Percentiles rank a stretch among this genome's conserved stretches.
Evolutionary conservation across 2,113 vertebrate genomes (phyloP).

Genomic region (Corythaixoides concolor): DNA sequence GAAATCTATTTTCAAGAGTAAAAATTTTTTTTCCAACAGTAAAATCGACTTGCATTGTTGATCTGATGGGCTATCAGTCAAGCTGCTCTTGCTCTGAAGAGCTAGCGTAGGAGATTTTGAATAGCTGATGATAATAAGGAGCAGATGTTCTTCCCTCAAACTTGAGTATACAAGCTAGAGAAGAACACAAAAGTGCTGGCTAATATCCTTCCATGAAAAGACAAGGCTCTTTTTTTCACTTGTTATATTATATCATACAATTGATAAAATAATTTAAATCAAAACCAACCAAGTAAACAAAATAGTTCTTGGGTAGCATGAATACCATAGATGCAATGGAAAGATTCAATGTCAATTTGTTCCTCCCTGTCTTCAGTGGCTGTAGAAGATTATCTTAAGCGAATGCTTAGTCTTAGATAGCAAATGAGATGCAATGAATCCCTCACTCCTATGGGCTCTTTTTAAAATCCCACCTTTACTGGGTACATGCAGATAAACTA

Average conservation of each 20-base stretch:
- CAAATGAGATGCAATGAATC: background rate
- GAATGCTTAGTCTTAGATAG: background rate
- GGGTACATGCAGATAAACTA: background rate
- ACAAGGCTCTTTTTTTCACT: background rate
- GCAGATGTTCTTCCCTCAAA: background rate
- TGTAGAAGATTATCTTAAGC: background rate
- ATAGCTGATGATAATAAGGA: background rate
- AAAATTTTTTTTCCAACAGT: background rate
- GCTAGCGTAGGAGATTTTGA: slow-evolving; percentile 7
- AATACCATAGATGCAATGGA: background rate
- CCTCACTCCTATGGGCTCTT: background rate
- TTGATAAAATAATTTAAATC: background rate
- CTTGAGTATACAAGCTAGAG: background rate
- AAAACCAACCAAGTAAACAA: background rate
- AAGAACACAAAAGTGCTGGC: background rate
- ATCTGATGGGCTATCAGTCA: slow-evolving; percentile 5
- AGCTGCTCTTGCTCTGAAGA: background rate
- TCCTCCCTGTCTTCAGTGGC: background rate
- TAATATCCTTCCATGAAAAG: background rate
- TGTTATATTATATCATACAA: background rate
- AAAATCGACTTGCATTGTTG: background rate
- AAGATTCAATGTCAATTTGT: background rate
- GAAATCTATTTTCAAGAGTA: slow-evolving; percentile 4
- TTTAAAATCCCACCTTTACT: background rate
- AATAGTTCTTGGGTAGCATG: background rate